Percentiles rank a stretch among this genome's conserved stretches.
Evolutionary conservation across 2,113 vertebrate genomes (phyloP).

Genomic region (Capricornis sumatraensis): DNA sequence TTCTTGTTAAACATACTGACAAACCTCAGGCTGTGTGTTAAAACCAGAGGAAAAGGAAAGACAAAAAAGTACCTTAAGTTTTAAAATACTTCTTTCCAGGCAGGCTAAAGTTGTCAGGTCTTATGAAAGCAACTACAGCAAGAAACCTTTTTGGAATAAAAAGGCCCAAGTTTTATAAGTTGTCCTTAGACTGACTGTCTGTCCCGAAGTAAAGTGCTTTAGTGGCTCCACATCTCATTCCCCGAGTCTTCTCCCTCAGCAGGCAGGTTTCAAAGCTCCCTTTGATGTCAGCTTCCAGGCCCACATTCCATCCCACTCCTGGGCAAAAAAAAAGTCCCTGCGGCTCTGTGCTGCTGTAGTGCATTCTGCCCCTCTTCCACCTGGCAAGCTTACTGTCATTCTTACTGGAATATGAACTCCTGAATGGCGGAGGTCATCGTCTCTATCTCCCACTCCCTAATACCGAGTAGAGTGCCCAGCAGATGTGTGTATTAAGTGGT

Average conservation of each 20-base stretch:
- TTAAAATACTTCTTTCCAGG: constrained; percentile 40
- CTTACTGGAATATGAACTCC: neutral
- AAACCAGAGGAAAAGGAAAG: constrained; percentile 21
- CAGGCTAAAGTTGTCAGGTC: constrained; percentile 21
- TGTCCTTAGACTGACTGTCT: neutral
- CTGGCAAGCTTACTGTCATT: neutral
- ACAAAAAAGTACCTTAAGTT: constrained; percentile 16
- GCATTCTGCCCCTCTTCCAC: neutral
- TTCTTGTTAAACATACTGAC: constrained; percentile 19
- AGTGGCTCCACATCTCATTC: neutral
- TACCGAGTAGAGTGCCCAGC: neutral
- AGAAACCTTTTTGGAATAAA: neutral
- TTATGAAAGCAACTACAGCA: neutral
- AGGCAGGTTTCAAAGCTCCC: neutral
- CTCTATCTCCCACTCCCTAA: neutral
- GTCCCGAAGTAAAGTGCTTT: neutral
- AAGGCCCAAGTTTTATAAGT: neutral
- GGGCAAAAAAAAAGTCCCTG: neutral
- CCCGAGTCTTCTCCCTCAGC: neutral
- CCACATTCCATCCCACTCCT: neutral
- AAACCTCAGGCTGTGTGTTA: constrained; percentile 42
- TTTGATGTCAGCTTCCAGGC: neutral
- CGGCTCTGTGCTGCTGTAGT: neutral
- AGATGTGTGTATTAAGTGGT: neutral
- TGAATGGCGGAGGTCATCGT: neutral